phyloP scores from a whole-genome alignment of 2,113 vertebrate genomes.

The Vulpes ferrilata region DNA sequence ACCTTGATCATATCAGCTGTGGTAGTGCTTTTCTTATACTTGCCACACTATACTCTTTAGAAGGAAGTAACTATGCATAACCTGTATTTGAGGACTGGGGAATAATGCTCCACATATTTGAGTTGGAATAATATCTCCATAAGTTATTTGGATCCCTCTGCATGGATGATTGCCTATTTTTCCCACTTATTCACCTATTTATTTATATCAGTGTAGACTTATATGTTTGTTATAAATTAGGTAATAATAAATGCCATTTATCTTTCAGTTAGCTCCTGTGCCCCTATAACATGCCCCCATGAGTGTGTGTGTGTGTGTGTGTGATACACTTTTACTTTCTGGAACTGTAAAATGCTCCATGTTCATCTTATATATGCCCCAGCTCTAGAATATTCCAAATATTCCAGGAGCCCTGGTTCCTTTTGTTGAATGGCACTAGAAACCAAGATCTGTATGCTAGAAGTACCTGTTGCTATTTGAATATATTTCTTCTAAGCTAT shows the following conservation, averaged over 20 bases:
- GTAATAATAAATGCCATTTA: not conserved
- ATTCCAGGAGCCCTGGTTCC: not conserved
- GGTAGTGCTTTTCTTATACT: not conserved
- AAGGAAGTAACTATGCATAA: not conserved
- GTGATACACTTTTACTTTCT: not conserved
- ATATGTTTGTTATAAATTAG: not conserved
- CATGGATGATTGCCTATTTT: not conserved
- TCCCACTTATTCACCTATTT: not conserved
- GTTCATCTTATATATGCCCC: not conserved
- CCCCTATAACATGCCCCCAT: not conserved
- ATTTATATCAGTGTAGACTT: not conserved
- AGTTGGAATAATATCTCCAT: not conserved
- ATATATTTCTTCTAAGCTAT: not conserved
- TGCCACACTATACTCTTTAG: not conserved
- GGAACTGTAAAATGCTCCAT: not conserved
- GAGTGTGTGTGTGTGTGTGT: not conserved
- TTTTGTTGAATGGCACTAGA: not conserved
- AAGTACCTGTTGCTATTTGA: not conserved
- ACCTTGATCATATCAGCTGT: not conserved
- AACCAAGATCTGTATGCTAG: not conserved
- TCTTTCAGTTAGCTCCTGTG: not conserved
- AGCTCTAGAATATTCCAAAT: not conserved
- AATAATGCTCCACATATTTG: not conserved
- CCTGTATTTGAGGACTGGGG: not conserved
- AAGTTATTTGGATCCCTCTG: not conserved